Evolutionary conservation across 2,888 invertebrate species (phyloP), one percentile per base, ranked within the genome.

Genomic region (Campoletis raptor): DNA sequence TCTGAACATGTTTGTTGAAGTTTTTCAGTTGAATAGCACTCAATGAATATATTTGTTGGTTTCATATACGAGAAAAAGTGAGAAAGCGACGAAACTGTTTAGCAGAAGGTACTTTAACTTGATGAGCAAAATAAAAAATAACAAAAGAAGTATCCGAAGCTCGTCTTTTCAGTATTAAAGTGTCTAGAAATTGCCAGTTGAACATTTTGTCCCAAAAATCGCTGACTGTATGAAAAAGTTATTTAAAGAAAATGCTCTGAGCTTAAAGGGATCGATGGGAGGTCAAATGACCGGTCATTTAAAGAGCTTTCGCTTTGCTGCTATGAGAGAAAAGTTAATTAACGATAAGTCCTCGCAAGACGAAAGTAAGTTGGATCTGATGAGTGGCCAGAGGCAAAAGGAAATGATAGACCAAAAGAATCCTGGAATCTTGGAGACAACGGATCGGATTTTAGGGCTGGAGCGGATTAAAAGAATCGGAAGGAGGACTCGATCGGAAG

Each of bases 1-100:
- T 37, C 12, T 67, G 64, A n/a, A 48, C 37, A 52, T 80, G 76
- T 79, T 84, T 82, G 79, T 69, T 67, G 76, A 87, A 85, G 77
- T 57, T 66, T 45, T 82, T 64, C 48, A 78, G 76, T 77, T 48
- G 54, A 12, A 45, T 42, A 24, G 42, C 40, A 76, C 79, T 82
- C 79, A 52, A 80, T 54, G 70, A 70, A 70, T 30, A 76, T 40
- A 64, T 42, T 24, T 42, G 30, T 81, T 54, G 45, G 40, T 72
- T 70, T 72, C 64, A n/a, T 64, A 66, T 48, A 52, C 64, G 18
- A n/a, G 15, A 24, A 79, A 36, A 24, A 66, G 37, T 37, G 67
- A 76, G 18, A 9, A 78, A 37, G 12, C 30, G 30, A 30, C 30
- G 30, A 30, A 30, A 30, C 45, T 79, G 76, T 80, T 76, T 80